phyloP scores from a whole-genome alignment of 2,888 invertebrate species.

The Drosophila siamana region DNA sequence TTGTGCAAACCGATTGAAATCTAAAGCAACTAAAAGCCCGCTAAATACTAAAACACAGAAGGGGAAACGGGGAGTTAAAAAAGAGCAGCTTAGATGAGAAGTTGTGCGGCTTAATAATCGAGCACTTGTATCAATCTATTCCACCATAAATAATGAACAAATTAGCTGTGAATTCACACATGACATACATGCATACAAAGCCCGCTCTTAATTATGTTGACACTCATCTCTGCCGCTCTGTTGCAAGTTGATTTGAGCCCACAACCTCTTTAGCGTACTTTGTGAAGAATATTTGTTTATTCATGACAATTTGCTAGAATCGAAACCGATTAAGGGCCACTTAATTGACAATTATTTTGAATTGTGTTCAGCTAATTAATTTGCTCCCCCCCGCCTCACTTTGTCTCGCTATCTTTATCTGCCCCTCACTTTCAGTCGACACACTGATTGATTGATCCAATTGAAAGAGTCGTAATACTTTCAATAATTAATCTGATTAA shows the following conservation, averaged over 20 bases:
- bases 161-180: neutral
- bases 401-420: neutral
- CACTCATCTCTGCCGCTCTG: neutral
- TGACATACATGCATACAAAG: neutral
- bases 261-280: neutral
- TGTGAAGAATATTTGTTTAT: slow-evolving; percentile 17
- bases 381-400: neutral
- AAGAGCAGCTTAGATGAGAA: no score
- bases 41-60: neutral
- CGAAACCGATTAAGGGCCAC: slow-evolving; percentile 13
- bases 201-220: neutral
- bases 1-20: no score
- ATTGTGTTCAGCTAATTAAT: slow-evolving; percentile 17
- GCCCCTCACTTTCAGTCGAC: neutral
- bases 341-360: slow-evolving; percentile 20
- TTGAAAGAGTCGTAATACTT: neutral
- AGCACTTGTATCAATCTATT: no score
- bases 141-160: neutral
- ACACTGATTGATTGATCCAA: neutral
- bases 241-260: neutral
- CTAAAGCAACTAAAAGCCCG: neutral
- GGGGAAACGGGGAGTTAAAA: no score
- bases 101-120: no score
- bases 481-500: neutral
- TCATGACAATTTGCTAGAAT: slow-evolving; percentile 14